A percentile compares a stretch with the other conserved stretches of the same genome.
phyloP scores from a whole-genome alignment of 2,888 invertebrate species.

The Alitta virens region DNA sequence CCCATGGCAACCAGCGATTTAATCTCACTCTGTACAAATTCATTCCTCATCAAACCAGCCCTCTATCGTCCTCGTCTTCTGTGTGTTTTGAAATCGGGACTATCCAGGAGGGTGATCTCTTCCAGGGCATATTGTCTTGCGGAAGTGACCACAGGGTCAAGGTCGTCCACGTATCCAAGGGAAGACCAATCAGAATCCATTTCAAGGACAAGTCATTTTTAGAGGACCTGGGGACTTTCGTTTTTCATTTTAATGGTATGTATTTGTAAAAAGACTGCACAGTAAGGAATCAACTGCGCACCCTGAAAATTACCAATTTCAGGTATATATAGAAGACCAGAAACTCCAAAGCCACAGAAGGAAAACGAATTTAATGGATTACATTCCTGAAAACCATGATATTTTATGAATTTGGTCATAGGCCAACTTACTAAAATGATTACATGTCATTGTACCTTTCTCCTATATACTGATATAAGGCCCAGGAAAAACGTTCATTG shows the following conservation, averaged over 20 bases:
- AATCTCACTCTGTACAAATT: slow-evolving; percentile 12
- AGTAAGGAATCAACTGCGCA: too few relatives aligned
- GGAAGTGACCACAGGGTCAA: slow-evolving; percentile 5
- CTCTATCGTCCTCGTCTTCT: slow-evolving; percentile 1
- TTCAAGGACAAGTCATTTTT: slow-evolving; percentile 12
- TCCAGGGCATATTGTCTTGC: slow-evolving; percentile 7
- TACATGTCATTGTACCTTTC: too few relatives aligned
- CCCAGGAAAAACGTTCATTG: too few relatives aligned
- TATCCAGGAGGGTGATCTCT: background rate
- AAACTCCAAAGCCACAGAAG: too few relatives aligned
- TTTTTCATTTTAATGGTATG: slow-evolving; percentile 18
- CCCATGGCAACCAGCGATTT: background rate
- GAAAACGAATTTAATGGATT: too few relatives aligned
- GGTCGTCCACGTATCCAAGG: slow-evolving; percentile 11
- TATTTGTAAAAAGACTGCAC: background rate
- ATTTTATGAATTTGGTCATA: too few relatives aligned
- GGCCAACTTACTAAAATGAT: too few relatives aligned
- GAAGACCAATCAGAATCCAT: slow-evolving; percentile 5
- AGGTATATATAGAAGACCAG: too few relatives aligned
- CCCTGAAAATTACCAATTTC: too few relatives aligned
- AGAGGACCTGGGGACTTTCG: slow-evolving; percentile 8
- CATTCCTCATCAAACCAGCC: background rate
- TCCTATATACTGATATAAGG: too few relatives aligned
- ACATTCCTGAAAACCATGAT: too few relatives aligned
- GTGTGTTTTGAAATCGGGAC: slow-evolving; percentile 10